Conservation (phyloP, 1,140 invertebrate species). For the Magallana gigas region DNA sequence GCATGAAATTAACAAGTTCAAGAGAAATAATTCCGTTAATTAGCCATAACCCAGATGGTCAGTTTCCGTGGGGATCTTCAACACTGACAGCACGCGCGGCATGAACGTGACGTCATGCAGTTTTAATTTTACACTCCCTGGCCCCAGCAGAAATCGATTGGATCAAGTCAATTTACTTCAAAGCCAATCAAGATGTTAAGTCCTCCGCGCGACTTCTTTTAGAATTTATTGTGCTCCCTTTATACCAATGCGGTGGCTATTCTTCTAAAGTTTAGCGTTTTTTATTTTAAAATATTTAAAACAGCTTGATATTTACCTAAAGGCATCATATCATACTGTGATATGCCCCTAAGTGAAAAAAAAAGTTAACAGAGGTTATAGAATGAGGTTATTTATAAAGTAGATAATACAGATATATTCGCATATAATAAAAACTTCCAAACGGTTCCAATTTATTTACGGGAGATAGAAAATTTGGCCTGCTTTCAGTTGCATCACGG, state of each 20-base stretch:
- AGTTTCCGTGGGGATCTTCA: slow-evolving; percentile 5
- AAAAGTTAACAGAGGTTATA: no score
- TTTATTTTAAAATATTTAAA: neutral
- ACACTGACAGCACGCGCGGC: neutral
- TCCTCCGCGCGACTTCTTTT: neutral
- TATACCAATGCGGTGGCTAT: no score
- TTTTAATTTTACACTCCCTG: slow-evolving; percentile 17
- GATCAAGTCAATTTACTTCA: slow-evolving; percentile 18
- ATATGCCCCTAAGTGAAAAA: neutral
- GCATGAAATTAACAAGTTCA: neutral
- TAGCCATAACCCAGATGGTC: slow-evolving; percentile 7
- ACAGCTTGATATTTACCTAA: neutral
- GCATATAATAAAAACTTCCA: no score
- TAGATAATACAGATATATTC: no score
- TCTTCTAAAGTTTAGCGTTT: no score
- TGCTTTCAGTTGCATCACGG: no score
- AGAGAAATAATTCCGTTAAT: neutral
- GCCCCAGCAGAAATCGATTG: neutral
- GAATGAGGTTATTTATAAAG: no score
- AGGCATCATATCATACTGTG: neutral
- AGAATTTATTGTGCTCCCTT: neutral
- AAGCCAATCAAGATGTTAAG: slow-evolving; percentile 2
- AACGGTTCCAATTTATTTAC: no score
- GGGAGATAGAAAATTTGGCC: no score
- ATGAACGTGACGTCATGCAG: slow-evolving; percentile 21